A percentile compares a stretch with the other conserved stretches of the same genome.
phyloP scores from a whole-genome alignment of 2,888 invertebrate species.

The Rotaria socialis region DNA sequence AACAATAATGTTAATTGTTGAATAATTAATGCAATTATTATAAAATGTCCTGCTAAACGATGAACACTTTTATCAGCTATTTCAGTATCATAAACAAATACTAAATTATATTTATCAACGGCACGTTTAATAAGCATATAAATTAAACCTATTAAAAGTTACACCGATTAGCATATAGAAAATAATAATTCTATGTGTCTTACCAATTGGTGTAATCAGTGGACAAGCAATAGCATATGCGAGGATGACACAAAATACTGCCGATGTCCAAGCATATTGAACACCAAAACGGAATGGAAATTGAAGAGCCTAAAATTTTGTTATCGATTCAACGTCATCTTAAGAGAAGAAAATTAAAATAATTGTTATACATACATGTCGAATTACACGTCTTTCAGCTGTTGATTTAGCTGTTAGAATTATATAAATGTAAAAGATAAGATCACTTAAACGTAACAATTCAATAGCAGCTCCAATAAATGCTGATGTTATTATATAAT shows the following conservation, averaged over 20 bases:
- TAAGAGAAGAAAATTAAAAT: not conserved
- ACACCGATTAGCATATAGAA: not conserved
- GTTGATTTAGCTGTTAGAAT: slow-evolving; percentile 68
- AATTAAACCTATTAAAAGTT: slow-evolving; percentile 64
- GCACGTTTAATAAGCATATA: slow-evolving; percentile 83
- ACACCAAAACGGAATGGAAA: slow-evolving; percentile 66
- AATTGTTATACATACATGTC: slow-evolving; percentile 57
- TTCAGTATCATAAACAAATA: slow-evolving; percentile 82
- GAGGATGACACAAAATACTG: slow-evolving; percentile 82
- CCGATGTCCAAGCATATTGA: slow-evolving; percentile 86
- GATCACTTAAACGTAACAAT: slow-evolving; percentile 81
- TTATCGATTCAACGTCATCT: not conserved
- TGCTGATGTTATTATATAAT: slow-evolving; percentile 87
- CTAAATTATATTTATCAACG: slow-evolving; percentile 89
- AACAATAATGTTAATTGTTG: slow-evolving; percentile 73
- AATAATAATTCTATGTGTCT: slow-evolving; percentile 48
- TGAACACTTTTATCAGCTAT: slow-evolving; percentile 79
- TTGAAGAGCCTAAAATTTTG: not conserved
- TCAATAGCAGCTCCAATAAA: slow-evolving; percentile 86
- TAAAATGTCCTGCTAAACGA: slow-evolving; percentile 78
- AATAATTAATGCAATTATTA: slow-evolving; percentile 74
- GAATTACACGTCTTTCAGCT: slow-evolving; percentile 59
- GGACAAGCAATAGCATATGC: slow-evolving; percentile 88
- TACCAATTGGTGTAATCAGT: slow-evolving; percentile 83
- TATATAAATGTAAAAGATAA: slow-evolving; percentile 79